Conservation (phyloP, 2,113 vertebrate genomes). For the Leiothrix lutea region DNA sequence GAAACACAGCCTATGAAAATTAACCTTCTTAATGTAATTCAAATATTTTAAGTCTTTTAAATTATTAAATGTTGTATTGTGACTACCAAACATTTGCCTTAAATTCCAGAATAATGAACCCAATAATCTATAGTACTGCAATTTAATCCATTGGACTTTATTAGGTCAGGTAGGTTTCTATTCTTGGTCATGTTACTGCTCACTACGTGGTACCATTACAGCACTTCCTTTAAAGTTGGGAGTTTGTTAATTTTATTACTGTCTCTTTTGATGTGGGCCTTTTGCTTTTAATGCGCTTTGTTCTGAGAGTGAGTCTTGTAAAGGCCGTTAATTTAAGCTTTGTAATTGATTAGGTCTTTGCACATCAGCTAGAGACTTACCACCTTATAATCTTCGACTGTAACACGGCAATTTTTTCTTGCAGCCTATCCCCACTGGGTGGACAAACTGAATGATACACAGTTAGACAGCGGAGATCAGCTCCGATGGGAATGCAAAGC, state of each 20-base stretch:
- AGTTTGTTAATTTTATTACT: neutral
- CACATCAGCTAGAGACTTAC: neutral
- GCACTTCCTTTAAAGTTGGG: neutral
- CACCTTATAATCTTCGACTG: neutral
- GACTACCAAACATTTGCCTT: neutral
- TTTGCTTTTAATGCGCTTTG: neutral
- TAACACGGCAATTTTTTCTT: neutral
- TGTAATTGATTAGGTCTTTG: neutral
- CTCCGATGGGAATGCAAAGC: constrained; percentile 95
- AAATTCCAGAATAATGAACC: neutral
- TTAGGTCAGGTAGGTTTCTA: neutral
- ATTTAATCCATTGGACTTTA: neutral
- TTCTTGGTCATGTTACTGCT: neutral
- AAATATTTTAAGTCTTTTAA: neutral
- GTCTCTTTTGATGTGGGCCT: neutral
- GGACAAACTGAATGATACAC: constrained; percentile 91
- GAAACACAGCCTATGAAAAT: neutral
- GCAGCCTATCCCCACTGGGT: constrained; percentile 92
- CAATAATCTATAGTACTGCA: neutral
- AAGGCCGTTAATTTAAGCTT: neutral
- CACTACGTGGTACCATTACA: neutral
- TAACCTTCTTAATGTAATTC: neutral
- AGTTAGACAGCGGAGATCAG: constrained; percentile 90
- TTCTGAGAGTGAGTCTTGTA: neutral
- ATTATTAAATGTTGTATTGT: neutral